Evolutionary conservation across 2,888 invertebrate genomes (phyloP), one percentile per base, ranked within the genome.

Genomic region (Tenthredo scrophulariae): DNA sequence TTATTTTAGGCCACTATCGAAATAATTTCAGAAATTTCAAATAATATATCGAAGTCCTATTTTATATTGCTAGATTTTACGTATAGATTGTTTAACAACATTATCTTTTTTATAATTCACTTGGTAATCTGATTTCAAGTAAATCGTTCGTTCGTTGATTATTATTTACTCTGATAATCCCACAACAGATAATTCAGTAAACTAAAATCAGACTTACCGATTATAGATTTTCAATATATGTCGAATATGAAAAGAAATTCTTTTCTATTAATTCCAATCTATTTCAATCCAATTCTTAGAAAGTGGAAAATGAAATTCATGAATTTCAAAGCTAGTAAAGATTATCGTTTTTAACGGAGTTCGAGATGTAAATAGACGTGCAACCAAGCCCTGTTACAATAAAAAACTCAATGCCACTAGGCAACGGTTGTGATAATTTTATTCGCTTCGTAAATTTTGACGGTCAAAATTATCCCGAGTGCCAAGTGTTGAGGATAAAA

Each of bases 371-470:
- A 74, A 74, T 43, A 74, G 22, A 43, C 26, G n/a, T 43, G 43
- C 22, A 74, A 46, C 2, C 13, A 15, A 40, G 43, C 43, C 22
- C 22, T 15, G 74, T 74, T 74, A 33, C 33, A 33, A 67, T 67
- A 33, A 67, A 67, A 67, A 67, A 67, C 67, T 67, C 67, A 67
- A 33, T 67, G 67, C 33, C 67, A 37, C 33, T 33, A 67, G 33
- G 33, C 33, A 67, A 62, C 67, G 33, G 29, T 67, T 67, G 67
- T 33, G 33, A 18, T 67, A 33, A 67, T 33, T 67, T 67, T 67
- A 67, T 67, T 33, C 15, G 67, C 67, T 67, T 29, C 67, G 33
- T 67, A 67, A 67, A 33, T 67, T 67, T 67, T 18, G 15, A 67
- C 29, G 33, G 22, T 67, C 33, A 67, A 33, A 67, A 67, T 67